These are phyloP conservation scores for Atlantisia rogersi DNA, from an alignment of 2,113 vertebrate genomes.

Conservation along the genomic window DNA sequence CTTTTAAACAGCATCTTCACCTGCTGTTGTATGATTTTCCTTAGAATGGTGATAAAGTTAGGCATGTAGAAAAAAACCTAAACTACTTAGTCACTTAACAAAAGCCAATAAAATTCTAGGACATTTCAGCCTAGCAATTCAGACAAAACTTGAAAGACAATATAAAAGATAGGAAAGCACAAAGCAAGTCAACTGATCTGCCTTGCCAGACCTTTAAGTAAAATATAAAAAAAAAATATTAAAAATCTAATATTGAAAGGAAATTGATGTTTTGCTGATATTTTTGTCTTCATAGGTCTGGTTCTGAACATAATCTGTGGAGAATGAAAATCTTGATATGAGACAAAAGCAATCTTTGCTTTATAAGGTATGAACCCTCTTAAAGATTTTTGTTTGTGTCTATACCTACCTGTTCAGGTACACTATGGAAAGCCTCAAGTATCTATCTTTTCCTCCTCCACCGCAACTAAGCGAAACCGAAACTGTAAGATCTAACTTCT, in stretches of 20 bases:
- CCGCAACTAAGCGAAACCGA: neutral
- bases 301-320: neutral
- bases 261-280: neutral
- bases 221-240: neutral
- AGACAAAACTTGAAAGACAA: neutral
- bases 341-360: neutral
- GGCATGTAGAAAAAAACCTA: neutral
- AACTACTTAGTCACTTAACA: neutral
- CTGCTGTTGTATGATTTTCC: neutral
- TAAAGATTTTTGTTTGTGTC: neutral
- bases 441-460: neutral
- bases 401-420: neutral
- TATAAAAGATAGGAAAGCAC: neutral
- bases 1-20: neutral
- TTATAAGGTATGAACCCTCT: neutral
- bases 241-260: neutral
- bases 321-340: neutral
- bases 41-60: neutral
- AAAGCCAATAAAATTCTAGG: neutral
- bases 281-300: neutral
- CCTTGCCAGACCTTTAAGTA: neutral
- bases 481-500: neutral
- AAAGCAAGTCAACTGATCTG: neutral
- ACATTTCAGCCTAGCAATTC: neutral
- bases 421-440: neutral